phyloP scores from a whole-genome alignment of 2,797 vertebrate genomes.

The Pangasius sanitwongsei region DNA sequence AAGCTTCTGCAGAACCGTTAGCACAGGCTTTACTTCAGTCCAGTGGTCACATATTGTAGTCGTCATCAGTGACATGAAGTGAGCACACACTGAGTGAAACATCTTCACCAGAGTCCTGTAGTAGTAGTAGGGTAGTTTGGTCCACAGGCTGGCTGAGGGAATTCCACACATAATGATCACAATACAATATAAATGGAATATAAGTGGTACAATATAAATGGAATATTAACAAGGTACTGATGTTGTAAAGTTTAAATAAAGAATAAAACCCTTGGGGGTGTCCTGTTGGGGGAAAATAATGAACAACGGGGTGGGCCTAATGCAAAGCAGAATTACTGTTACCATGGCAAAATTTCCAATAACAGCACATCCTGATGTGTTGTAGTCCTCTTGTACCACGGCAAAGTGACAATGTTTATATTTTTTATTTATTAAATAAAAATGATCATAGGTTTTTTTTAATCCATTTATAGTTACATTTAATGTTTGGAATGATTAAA shows the following conservation, averaged over 20 bases:
- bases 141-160: conserved; percentile 69
- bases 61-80: not conserved
- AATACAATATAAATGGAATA: not conserved
- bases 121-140: conserved; percentile 61
- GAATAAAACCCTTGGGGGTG: not conserved
- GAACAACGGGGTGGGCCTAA: not conserved
- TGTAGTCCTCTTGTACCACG: too few species aligned
- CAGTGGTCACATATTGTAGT: not conserved
- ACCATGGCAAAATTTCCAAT: too few species aligned
- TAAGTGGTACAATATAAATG: not conserved
- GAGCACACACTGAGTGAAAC: conserved; percentile 46
- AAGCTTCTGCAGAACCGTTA: conserved; percentile 64
- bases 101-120: conserved; percentile 64
- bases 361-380: too few species aligned
- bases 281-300: not conserved
- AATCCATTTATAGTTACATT: too few species aligned
- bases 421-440: too few species aligned
- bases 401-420: too few species aligned
- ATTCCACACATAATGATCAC: conserved; percentile 14
- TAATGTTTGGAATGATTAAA: too few species aligned
- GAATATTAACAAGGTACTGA: not conserved
- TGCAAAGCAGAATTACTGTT: too few species aligned
- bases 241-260: not conserved
- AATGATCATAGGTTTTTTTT: too few species aligned
- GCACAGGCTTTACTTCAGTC: not conserved